Base-by-base conservation (phyloP, 2,797 vertebrate species). In the Mycteria americana region DNA sequence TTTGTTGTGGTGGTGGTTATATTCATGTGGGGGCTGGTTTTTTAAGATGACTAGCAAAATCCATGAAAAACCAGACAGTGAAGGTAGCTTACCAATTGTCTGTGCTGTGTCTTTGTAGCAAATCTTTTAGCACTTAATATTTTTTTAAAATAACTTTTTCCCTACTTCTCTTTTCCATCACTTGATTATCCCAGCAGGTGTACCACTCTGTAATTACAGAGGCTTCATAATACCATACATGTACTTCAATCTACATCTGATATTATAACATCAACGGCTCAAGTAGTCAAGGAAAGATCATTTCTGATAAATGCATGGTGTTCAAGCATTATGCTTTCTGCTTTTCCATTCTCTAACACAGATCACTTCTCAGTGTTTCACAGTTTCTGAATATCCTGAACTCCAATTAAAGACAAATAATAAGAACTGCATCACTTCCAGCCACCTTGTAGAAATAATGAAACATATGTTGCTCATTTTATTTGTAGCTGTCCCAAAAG, bases 1-100 rank as follows among this genome's bases (percentile, higher is more conserved):
- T 88, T 17, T 33, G 14, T 10, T 69, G 31, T 35, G 18, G 11
- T 45, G 41, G 11, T 6, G 0, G 0, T 2, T 24, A 24, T 35
- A 35, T 59, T 24, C 1, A 7, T 23, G 5, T 6, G 5, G 5
- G 5, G 8, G 10, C 8, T 39, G 10, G 10, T 0, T 13, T n/a
- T 68, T 65, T 39, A 46, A 59, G 27, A 65, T 54, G 9, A 89
- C 50, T 62, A 69, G 31, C 24, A 37, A 89, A 81, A 46, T 43
- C 37, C 51, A 43, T 11, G 8, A 68, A 77, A 80, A 65, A 56
- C 18, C 13, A 39, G 17, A 68, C 25, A 64, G 17, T 0, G 1
- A 72, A 86, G 33, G 33, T 4, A 90, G 28, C 31, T 75, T 56
- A 53, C 27, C 62, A 93, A 65, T 2, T 31, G 13, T 4, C 28